Percentiles rank a stretch among this genome's conserved stretches.
Conservation (phyloP, 2,888 invertebrate genomes). For the Apotomis betuletana region DNA sequence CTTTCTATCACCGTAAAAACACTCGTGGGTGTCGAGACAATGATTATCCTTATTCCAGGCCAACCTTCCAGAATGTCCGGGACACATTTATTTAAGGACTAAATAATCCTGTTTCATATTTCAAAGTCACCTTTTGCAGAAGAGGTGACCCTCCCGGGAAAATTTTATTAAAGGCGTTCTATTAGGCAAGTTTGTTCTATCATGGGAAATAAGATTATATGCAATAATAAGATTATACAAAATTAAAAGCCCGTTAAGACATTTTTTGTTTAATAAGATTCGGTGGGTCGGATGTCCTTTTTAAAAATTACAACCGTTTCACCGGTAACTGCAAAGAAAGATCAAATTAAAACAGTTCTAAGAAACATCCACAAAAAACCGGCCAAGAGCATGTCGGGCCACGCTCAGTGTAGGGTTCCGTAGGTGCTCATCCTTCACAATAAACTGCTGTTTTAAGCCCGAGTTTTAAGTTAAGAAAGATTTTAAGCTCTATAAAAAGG, state of each 20-base stretch:
- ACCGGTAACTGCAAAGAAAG: too few species aligned
- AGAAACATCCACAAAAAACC: background rate
- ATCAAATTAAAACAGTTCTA: background rate
- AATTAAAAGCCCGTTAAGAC: background rate
- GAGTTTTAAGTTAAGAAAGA: too few species aligned
- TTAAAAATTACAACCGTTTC: background rate
- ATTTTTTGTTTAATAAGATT: background rate
- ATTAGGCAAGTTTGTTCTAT: constrained; percentile 12
- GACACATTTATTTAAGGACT: background rate
- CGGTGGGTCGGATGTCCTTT: background rate
- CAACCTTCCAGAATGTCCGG: background rate
- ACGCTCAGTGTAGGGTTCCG: too few species aligned
- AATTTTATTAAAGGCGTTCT: background rate
- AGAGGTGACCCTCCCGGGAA: background rate
- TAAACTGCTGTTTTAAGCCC: too few species aligned
- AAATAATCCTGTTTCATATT: constrained; percentile 18
- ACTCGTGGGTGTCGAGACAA: constrained; percentile 14
- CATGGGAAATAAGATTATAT: constrained; percentile 1
- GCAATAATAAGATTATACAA: constrained; percentile 4
- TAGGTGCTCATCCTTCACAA: too few species aligned
- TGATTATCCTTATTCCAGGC: background rate
- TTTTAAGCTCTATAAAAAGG: too few species aligned
- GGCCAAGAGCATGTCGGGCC: too few species aligned
- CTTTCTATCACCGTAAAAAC: background rate
- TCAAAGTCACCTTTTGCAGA: constrained; percentile 13